phyloP scores from a whole-genome alignment of 2,113 vertebrate species.

The Hyla sarda region DNA sequence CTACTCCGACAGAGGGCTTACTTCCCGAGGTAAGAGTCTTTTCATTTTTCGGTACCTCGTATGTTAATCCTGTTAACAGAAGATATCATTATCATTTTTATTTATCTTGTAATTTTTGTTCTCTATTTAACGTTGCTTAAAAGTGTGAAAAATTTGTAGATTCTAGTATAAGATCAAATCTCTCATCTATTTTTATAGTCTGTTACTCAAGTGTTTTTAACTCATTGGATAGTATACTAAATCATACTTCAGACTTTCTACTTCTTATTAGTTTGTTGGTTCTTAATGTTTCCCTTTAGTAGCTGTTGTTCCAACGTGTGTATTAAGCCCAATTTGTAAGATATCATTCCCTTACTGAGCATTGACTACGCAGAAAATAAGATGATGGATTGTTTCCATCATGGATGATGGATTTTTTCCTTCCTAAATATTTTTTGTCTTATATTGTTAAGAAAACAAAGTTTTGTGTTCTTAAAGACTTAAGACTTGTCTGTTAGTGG shows the following conservation, averaged over 20 bases:
- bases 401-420: too few species aligned
- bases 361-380: neutral
- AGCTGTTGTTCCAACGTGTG: too few species aligned
- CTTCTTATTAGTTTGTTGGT: neutral
- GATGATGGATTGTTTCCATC: too few species aligned
- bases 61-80: too few species aligned
- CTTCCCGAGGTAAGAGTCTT: slow-evolving; percentile 82
- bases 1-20: slow-evolving; percentile 83
- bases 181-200: neutral
- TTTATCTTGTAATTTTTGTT: neutral
- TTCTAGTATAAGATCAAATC: neutral
- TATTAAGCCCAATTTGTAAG: too few species aligned
- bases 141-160: neutral
- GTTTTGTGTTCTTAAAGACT: neutral
- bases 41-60: neutral
- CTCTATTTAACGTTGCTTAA: neutral
- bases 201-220: neutral
- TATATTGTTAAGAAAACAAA: neutral
- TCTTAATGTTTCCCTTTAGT: neutral
- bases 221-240: too few species aligned
- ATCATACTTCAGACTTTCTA: too few species aligned
- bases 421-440: neutral
- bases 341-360: neutral
- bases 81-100: too few species aligned
- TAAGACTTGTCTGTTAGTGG: neutral